Evolutionary conservation across 2,113 vertebrate genomes (phyloP).

Genomic region (Symphodus melops): DNA sequence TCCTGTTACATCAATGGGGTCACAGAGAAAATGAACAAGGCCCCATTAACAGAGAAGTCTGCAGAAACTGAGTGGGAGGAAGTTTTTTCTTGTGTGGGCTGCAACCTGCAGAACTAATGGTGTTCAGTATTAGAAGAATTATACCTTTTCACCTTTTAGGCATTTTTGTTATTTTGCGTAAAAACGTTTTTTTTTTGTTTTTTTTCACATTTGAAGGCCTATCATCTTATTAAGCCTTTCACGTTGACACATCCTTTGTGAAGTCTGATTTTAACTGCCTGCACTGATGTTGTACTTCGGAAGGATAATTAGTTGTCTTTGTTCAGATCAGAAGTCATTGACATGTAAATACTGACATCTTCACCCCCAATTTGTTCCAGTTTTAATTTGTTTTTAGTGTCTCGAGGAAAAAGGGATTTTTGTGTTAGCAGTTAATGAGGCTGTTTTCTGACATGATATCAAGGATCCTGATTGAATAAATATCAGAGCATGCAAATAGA

Average conservation of each 20-base stretch:
- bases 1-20: slow-evolving; percentile 44
- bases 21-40: slow-evolving; percentile 26
- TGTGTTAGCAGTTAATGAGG: background rate
- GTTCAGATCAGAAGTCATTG: background rate
- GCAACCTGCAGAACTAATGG: slow-evolving; percentile 1
- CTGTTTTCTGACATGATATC: background rate
- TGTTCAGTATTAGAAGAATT: slow-evolving; percentile 1
- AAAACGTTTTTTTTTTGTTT: background rate
- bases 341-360: background rate
- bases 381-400: slow-evolving; percentile 20
- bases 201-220: background rate
- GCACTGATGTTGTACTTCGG: slow-evolving; percentile 14
- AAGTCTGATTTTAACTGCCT: slow-evolving; percentile 3
- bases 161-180: too few species aligned
- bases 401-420: background rate
- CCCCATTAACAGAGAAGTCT: slow-evolving; percentile 16
- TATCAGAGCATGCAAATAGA: too few species aligned
- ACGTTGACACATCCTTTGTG: background rate
- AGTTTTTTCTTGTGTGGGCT: background rate
- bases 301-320: slow-evolving; percentile 11
- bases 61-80: slow-evolving; percentile 16
- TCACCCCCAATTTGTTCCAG: slow-evolving; percentile 1
- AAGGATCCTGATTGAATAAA: background rate
- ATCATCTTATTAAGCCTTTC: background rate
- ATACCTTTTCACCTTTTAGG: background rate